Conservation (phyloP, 2,888 invertebrate genomes). For the Ischnura elegans region DNA sequence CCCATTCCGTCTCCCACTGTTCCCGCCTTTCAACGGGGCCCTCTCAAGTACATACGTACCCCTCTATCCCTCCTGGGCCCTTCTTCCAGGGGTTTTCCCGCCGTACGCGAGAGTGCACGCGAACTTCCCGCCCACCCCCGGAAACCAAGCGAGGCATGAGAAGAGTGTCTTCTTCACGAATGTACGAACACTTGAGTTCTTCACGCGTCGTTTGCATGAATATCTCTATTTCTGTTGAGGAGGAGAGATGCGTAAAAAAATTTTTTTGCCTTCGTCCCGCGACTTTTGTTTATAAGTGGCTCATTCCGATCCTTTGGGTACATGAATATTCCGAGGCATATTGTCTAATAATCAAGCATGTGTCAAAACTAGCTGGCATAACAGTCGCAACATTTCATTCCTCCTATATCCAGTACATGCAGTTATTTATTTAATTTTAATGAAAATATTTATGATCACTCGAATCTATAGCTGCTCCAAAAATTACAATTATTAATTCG, state of each 20-base stretch:
- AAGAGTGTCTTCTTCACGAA: conserved; percentile 21
- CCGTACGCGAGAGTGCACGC: too few species aligned
- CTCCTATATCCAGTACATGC: too few species aligned
- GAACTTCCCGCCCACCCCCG: too few species aligned
- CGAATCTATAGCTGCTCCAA: too few species aligned
- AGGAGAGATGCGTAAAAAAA: neutral
- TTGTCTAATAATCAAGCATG: neutral
- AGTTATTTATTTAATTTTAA: too few species aligned
- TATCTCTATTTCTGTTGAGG: neutral
- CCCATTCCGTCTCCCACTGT: neutral
- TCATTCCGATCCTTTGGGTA: neutral
- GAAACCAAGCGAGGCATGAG: conserved; percentile 21
- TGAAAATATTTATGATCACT: too few species aligned
- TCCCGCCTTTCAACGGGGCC: neutral
- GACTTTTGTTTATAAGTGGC: neutral
- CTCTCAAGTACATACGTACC: neutral
- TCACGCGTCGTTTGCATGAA: conserved; percentile 15
- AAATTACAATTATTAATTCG: too few species aligned
- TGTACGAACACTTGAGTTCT: neutral
- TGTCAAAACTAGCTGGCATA: too few species aligned
- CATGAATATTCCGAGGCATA: neutral
- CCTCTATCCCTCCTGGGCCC: neutral
- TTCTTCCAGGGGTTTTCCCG: neutral
- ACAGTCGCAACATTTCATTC: too few species aligned
- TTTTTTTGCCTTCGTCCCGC: neutral